These are phyloP conservation scores for Sapajus apella DNA, from an alignment of 2,113 vertebrate genomes.

Conservation along the genomic window DNA sequence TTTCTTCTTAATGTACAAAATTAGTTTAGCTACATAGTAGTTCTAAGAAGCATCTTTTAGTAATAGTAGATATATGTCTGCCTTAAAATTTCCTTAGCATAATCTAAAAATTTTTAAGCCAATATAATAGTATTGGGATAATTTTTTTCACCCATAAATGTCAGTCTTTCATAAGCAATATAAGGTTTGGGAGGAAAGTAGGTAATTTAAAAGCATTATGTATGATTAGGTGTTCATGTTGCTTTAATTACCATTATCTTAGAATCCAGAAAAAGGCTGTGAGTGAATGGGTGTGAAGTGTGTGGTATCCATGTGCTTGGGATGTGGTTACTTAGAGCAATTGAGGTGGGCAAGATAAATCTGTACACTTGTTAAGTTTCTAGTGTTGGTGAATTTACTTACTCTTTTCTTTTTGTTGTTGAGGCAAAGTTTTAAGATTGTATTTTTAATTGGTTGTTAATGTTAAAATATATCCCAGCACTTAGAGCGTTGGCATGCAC, in stretches of 20 bases:
- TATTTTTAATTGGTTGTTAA: not conserved
- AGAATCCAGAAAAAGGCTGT: not conserved
- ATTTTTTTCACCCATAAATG: not conserved
- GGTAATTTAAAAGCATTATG: not conserved
- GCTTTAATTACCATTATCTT: not conserved
- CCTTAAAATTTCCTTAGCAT: slow-evolving; percentile 9
- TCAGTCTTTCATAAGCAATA: not conserved
- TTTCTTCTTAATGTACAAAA: slow-evolving; percentile 21
- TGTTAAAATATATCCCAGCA: not conserved
- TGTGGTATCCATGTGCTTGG: not conserved
- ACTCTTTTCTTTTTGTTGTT: not conserved
- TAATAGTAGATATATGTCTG: not conserved
- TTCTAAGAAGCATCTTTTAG: not conserved
- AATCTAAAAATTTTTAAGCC: not conserved
- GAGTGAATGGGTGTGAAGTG: not conserved
- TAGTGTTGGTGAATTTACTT: not conserved
- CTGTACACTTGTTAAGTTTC: not conserved
- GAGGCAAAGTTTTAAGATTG: not conserved
- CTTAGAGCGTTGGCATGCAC: not conserved
- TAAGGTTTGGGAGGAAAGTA: not conserved
- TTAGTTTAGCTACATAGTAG: not conserved
- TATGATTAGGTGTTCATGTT: not conserved
- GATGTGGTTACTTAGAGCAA: not conserved
- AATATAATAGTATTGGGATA: not conserved
- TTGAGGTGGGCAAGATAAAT: not conserved